phyloP scores from a whole-genome alignment of 2,113 vertebrate genomes.

The Typhlomys cinereus region DNA sequence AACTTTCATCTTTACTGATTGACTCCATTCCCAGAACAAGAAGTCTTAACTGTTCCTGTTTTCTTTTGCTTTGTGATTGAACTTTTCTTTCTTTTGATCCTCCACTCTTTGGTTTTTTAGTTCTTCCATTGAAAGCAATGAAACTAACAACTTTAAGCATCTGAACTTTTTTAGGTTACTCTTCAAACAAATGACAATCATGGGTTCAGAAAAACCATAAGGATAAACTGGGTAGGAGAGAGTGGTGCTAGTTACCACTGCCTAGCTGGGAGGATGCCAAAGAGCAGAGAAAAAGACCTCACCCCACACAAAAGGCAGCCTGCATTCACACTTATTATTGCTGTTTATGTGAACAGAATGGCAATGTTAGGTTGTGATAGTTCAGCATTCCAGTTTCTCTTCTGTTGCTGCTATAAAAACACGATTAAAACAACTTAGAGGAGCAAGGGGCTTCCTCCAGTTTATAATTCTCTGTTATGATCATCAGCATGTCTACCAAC shows the following conservation, averaged over 20 bases:
- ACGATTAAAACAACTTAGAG: too few species aligned
- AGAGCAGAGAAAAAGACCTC: background rate
- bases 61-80: background rate
- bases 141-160: slow-evolving; percentile 40
- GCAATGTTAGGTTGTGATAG: background rate
- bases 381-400: background rate
- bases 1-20: background rate
- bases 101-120: background rate
- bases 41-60: background rate
- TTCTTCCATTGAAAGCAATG: slow-evolving; percentile 22
- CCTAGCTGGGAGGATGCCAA: background rate
- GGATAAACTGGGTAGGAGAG: background rate
- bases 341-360: background rate
- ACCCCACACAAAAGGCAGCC: background rate
- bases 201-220: background rate
- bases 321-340: background rate
- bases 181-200: slow-evolving; percentile 35
- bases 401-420: too few species aligned
- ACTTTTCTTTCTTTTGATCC: slow-evolving; percentile 24
- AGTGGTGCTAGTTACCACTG: background rate
- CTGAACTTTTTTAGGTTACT: slow-evolving; percentile 4
- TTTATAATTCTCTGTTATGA: too few species aligned
- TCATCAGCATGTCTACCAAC: too few species aligned
- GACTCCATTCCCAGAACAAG: background rate
- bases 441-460: too few species aligned